phyloP scores from a whole-genome alignment of 2,888 invertebrate genomes.

The Xylota sylvarum region DNA sequence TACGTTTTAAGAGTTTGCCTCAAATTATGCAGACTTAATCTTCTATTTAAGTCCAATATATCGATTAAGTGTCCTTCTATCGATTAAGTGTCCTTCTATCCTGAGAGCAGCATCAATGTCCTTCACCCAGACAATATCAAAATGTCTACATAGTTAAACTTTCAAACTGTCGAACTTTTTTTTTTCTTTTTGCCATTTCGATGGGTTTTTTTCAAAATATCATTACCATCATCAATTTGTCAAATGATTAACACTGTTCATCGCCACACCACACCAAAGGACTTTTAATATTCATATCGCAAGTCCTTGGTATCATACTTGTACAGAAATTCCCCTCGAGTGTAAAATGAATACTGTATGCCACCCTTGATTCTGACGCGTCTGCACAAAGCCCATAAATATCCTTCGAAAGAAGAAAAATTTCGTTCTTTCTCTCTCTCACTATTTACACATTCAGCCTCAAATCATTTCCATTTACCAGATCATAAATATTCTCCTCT shows the following conservation, averaged over 20 bases:
- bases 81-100: no score
- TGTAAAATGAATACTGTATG: constrained; percentile 23
- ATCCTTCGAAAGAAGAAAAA: constrained; percentile 26
- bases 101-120: no score
- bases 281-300: constrained; percentile 34
- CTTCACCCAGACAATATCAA: no score
- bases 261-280: background rate
- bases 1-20: no score
- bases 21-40: no score
- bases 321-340: background rate
- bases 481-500: constrained; percentile 32
- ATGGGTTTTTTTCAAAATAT: background rate
- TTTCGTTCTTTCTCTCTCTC: background rate
- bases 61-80: no score
- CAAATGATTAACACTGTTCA: constrained; percentile 6
- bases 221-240: constrained; percentile 28
- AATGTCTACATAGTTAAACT: no score
- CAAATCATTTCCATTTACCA: constrained; percentile 25
- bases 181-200: no score
- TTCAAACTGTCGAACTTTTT: background rate
- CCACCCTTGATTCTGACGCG: constrained; percentile 1
- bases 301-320: background rate
- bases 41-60: no score
- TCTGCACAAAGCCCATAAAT: constrained; percentile 35
- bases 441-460: constrained; percentile 9